Evolutionary conservation across 37 sponge, comb jelly and placozoan genomes (phyloP), one percentile per base, ranked within the genome.

Genomic region (Beroe forskalii): DNA sequence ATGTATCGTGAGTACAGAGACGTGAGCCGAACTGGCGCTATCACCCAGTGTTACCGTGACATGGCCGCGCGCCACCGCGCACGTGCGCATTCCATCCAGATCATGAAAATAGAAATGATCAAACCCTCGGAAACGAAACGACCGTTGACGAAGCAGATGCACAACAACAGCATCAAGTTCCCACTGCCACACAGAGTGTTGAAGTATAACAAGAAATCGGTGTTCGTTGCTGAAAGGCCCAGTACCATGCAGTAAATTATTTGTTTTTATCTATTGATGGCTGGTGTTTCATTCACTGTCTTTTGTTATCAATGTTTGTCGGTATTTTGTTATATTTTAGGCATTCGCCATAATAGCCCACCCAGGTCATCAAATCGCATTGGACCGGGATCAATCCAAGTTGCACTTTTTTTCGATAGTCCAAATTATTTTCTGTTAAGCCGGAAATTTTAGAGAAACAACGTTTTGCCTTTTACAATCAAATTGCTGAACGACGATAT

Each of bases 1-100:
- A 98, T 98, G 99, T 98, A 98, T 93, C 67, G 96, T 17, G 99
- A 98, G 62, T 98, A 96, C 80, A 93, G 99, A 8, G 96, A 96
- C 89, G 62, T 98, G 72, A 98, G 94, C 61, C 76, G 94, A 0
- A 92, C 93, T 60, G 99, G 94, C 31, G 99, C 99, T 9, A 94
- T 98, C 28, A 98, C 99, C 17, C 94, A 90, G 40, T 98, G 96
- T 93, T 98, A 98, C 91, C 96, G 99, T 20, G 99, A 98, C 67
- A 98, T 98, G 99, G 99, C 93, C 0, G 99, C 96, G 0, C 75
- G 96, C 25, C 99, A 98, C 62, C 90, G 96, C 32, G 99, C 99
- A 4, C 76, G 99, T 22, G 90, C 95, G 1, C 91, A 91, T 67
- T 92, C 94, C 62, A 95, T 98, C 33, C 99, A 98, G 89, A 96